Evolutionary conservation across 2,797 vertebrate species (phyloP), one percentile per base, ranked within the genome.

Genomic region (Jordanella pulchra): DNA sequence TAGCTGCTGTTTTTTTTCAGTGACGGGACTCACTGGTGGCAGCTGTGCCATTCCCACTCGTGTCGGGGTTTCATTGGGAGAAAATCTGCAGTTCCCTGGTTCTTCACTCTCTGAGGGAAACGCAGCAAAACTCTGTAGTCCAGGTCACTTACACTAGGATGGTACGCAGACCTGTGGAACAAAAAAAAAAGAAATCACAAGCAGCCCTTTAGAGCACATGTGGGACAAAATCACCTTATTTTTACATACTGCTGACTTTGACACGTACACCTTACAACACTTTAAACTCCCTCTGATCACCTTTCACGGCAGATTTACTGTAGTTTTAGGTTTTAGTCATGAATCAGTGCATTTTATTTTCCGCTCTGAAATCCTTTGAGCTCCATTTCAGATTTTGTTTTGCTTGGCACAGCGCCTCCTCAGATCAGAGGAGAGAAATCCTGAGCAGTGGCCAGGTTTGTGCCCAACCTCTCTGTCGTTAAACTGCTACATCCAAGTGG

Each of bases 41-140:
- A 96, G 87, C 94, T 95, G 87, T 96, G 95, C 95, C 95, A 96
- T 81, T 96, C 95, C 95, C 95, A 96, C 64, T 94, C 88, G n/a
- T 95, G 94, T 45, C 90, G 90, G 35, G 95, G 95, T 80, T 93
- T 96, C 79, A 92, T 73, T 0, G 95, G 95, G 39, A 96, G 94
- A 81, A 96, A 96, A 81, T 96, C 95, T 0, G 93, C 93, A 0
- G 94, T 95, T 63, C 95, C 95, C 77, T 95, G 95, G 83, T 96
- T 96, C 91, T 95, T 96, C 61, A 96, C 95, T 53, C 95, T 87
- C 89, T 95, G 95, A 5, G 95, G 95, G 73, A 96, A 96, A 14
- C 95, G 91, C 48, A 96, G 93, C 73, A 96, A 89, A 48, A 96
- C 93, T 65, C 95, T 89, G 86, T 93, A 93, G 79, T 94, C 91